A percentile compares a stretch with the other conserved stretches of the same genome.
phyloP scores from a whole-genome alignment of 2,797 vertebrate genomes.

The Catharus ustulatus region DNA sequence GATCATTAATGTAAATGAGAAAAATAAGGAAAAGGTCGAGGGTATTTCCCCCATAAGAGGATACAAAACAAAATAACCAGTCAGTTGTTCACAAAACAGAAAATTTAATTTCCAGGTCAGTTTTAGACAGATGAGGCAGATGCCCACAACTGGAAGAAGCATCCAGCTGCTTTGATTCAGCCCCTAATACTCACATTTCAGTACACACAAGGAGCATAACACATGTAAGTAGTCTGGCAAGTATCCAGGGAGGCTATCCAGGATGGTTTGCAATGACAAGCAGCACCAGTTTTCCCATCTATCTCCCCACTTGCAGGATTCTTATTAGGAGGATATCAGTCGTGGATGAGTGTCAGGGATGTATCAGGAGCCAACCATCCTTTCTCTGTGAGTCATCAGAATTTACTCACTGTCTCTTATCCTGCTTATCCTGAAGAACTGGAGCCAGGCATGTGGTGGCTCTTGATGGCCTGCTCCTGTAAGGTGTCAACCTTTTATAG shows the following conservation, averaged over 20 bases:
- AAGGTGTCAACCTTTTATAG: not conserved
- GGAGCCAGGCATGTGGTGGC: not conserved
- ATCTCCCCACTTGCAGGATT: not conserved
- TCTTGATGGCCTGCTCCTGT: not conserved
- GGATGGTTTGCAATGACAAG: not conserved
- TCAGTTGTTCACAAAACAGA: not conserved
- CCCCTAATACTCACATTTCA: not conserved
- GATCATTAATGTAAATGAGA: accelerated
- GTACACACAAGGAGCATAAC: not conserved
- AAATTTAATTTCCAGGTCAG: not conserved
- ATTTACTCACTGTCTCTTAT: not conserved
- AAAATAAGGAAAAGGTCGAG: not conserved
- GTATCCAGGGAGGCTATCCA: not conserved
- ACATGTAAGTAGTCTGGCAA: not conserved
- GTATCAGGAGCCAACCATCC: not conserved
- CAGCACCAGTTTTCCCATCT: not conserved
- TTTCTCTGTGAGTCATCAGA: not conserved
- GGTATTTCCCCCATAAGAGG: not conserved
- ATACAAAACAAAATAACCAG: not conserved
- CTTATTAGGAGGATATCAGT: not conserved
- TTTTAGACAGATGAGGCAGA: not conserved
- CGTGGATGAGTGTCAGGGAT: not conserved
- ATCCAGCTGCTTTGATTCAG: not conserved
- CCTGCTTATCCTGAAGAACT: not conserved
- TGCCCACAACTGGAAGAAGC: not conserved